phyloP scores from a whole-genome alignment of 2,113 vertebrate species.

The Hippocampus barbouri region DNA sequence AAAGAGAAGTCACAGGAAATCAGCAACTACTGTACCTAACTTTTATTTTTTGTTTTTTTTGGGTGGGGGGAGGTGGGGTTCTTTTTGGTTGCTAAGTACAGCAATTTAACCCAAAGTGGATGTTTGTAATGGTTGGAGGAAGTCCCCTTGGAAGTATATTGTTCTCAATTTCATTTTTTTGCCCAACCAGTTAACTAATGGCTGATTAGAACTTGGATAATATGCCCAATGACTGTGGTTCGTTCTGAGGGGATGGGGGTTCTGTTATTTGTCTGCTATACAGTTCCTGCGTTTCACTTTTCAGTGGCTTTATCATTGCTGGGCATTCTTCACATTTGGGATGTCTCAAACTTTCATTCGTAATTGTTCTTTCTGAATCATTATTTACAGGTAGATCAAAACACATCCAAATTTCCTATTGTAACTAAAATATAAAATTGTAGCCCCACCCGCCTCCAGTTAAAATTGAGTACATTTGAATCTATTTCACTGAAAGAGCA shows the following conservation, averaged over 20 bases:
- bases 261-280: not conserved
- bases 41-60: not conserved
- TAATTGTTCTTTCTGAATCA: not conserved
- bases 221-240: not conserved
- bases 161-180: conserved; percentile 8
- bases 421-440: not conserved
- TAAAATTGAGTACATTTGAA: not conserved
- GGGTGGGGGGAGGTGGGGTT: not conserved
- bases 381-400: not conserved
- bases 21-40: not conserved
- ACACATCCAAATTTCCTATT: not conserved
- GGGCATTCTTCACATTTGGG: not conserved
- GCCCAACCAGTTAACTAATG: not conserved
- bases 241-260: not conserved
- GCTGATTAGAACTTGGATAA: not conserved
- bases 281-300: conserved; percentile 6
- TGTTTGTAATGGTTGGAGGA: conserved; percentile 4
- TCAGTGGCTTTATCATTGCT: not conserved
- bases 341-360: not conserved
- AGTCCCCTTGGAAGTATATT: conserved; percentile 9
- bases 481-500: not conserved
- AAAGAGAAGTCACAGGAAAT: not conserved
- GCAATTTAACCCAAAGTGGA: not conserved
- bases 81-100: not conserved
- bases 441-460: not conserved